Base-by-base conservation (phyloP, 2,797 vertebrate genomes). In the Kryptopterus vitreolus region DNA sequence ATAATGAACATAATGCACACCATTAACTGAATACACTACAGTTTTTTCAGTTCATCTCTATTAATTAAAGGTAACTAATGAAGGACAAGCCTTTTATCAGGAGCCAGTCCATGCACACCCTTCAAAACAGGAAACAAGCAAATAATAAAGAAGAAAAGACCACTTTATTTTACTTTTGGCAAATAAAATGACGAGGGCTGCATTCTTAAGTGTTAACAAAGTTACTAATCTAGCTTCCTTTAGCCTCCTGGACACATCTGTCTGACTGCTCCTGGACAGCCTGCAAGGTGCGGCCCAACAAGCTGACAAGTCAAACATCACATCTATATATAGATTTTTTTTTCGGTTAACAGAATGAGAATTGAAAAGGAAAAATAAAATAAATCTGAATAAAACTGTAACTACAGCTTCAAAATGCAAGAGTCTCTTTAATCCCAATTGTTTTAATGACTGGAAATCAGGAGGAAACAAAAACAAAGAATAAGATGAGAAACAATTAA, bases 371-470 rank as follows among this genome's bases (percentile, higher is more conserved):
- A 26, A 24, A 26, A 48, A 26, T 48, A 69, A 71, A 46, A 70
- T 24, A 4, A 24, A 31, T 29, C 16, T 50, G 6, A 52, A 26
- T 46, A 24, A 57, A 38, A 43, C 6, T 10, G 31, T 72, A 35
- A 53, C 52, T 73, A 74, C 33, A 57, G 8, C 8, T 74, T 74
- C 35, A 46, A 46, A n/a, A n/a, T 74, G 35, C 55, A 74, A 50
- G 11, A 26, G 16, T 74, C 3, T 46, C n/a, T 43, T 57, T 74
- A 74, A 74, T 74, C 55, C 53, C 35, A 58, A 74, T 43, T 69
- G 43, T 50, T 70, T 72, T 18, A 58, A 74, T 74, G 55, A 43
- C 33, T 24, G 52, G 43, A 74, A 74, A 74, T 59, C 52, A 72
- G 16, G 35, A 43, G 15, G 9, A 12, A 52, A 58, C 22, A 57